Evolutionary conservation across 2,797 vertebrate genomes (phyloP).

Genomic region (Tenualosa ilisha): DNA sequence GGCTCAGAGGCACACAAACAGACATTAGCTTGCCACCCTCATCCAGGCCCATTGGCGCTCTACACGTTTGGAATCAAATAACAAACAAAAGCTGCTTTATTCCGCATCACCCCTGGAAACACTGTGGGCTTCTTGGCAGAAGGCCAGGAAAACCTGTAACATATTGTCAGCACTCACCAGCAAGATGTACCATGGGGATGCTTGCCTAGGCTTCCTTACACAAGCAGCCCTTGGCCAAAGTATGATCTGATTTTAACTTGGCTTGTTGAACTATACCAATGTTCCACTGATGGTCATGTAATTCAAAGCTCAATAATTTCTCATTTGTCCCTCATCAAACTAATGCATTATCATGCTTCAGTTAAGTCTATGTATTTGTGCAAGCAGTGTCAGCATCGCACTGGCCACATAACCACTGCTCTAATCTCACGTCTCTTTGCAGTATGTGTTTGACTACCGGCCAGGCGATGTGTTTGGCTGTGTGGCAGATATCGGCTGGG

Average conservation of each 20-base stretch:
- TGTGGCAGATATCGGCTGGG: constrained; percentile 95
- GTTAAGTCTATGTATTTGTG: neutral
- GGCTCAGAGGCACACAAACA: constrained; percentile 39
- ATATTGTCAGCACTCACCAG: neutral
- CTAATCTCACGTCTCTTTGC: constrained; percentile 50
- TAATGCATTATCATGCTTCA: neutral
- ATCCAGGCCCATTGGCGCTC: constrained; percentile 33
- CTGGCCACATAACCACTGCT: neutral
- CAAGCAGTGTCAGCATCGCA: neutral
- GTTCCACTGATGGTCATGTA: neutral
- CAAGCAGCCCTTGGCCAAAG: neutral
- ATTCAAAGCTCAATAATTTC: neutral
- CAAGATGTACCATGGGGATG: neutral
- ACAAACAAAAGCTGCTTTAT: constrained; percentile 62
- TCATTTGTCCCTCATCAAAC: neutral
- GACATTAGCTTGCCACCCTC: constrained; percentile 15
- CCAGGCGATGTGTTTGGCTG: constrained; percentile 91
- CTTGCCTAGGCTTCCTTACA: neutral
- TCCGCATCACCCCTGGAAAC: constrained; percentile 9
- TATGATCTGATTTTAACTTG: neutral
- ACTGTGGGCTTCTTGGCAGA: constrained; percentile 35
- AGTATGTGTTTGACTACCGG: constrained; percentile 91
- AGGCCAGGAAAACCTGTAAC: constrained; percentile 15
- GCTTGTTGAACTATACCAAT: neutral
- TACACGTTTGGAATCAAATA: constrained; percentile 51